Evolutionary conservation across 2,888 invertebrate species (phyloP).

Genomic region (Melolontha melolontha): DNA sequence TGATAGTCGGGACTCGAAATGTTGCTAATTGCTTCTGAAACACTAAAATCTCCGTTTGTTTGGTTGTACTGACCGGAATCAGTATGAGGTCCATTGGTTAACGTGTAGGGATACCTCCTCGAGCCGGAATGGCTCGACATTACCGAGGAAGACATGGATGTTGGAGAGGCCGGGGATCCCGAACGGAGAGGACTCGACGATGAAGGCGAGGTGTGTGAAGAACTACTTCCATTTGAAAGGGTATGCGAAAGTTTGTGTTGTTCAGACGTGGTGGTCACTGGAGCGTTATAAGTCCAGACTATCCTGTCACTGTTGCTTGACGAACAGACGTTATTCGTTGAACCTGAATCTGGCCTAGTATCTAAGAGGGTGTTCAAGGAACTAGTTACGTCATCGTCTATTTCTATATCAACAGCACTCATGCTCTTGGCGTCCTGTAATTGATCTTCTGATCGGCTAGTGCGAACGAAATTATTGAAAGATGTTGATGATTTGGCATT

Average conservation of each 20-base stretch:
- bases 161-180: slow-evolving; percentile 82
- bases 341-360: slow-evolving; percentile 65
- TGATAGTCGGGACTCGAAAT: slow-evolving; percentile 92
- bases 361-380: slow-evolving; percentile 91
- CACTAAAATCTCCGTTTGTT: slow-evolving; percentile 78
- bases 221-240: slow-evolving; percentile 71
- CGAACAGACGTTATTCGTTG: slow-evolving; percentile 53
- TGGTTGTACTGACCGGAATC: slow-evolving; percentile 52
- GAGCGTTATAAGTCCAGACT: slow-evolving; percentile 93
- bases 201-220: slow-evolving; percentile 74
- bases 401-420: slow-evolving; percentile 89
- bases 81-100: slow-evolving; percentile 62
- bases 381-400: slow-evolving; percentile 94
- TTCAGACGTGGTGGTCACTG: slow-evolving; percentile 73
- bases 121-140: slow-evolving; percentile 84
- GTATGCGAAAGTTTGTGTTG: slow-evolving; percentile 70
- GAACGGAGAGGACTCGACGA: slow-evolving; percentile 78
- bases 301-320: slow-evolving; percentile 76
- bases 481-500: slow-evolving; percentile 47
- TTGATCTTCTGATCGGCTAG: slow-evolving; percentile 93
- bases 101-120: slow-evolving; percentile 69
- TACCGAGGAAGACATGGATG: slow-evolving; percentile 88
- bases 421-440: slow-evolving; percentile 83
- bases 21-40: slow-evolving; percentile 89
- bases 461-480: slow-evolving; percentile 75